Evolutionary conservation across 2,113 vertebrate genomes (phyloP), one percentile per base, ranked within the genome.

Genomic region (Ciconia stormi): DNA sequence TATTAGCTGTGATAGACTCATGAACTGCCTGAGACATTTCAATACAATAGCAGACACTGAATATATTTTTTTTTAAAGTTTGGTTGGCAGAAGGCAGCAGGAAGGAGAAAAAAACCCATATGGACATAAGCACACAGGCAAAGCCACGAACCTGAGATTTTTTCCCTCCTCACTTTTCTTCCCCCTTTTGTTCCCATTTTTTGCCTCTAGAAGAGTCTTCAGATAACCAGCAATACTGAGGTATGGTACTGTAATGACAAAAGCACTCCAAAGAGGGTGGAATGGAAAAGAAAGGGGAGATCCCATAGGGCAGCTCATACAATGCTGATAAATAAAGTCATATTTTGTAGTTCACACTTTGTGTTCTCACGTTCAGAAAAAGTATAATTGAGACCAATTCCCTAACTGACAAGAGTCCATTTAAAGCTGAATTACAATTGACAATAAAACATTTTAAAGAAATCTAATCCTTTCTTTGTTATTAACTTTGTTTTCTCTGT

Each of bases 401-500:
- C 86, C 80, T 87, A 95, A 97, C 97, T 97, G 95, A 95, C 90
- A 96, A 93, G 90, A 96, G 65, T 93, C 95, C 96, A 92, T 97
- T 98, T 98, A 98, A 98, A 98, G 89, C 88, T 97, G 96, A 97
- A 97, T 97, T 98, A 97, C 96, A 97, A 91, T 63, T 77, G 83
- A 95, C 71, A 84, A 95, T 95, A 96, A 97, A 98, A 93, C 90
- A 95, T 95, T 95, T 96, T 96, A 91, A 95, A 95, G 92, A 96
- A 97, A 96, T 87, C 94, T 96, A 87, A 93, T 97, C 95, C 92
- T 91, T 97, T 91, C 92, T 97, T 96, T 97, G 95, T 97, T 98
- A 97, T 94, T 98, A 98, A 96, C 96, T 97, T 97, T 96, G 89
- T 97, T 98, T 98, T 97, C 96, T 97, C 80, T 55, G 85, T 97